Conservation (phyloP, 2,113 vertebrate genomes). For the Glaucidium brasilianum region DNA sequence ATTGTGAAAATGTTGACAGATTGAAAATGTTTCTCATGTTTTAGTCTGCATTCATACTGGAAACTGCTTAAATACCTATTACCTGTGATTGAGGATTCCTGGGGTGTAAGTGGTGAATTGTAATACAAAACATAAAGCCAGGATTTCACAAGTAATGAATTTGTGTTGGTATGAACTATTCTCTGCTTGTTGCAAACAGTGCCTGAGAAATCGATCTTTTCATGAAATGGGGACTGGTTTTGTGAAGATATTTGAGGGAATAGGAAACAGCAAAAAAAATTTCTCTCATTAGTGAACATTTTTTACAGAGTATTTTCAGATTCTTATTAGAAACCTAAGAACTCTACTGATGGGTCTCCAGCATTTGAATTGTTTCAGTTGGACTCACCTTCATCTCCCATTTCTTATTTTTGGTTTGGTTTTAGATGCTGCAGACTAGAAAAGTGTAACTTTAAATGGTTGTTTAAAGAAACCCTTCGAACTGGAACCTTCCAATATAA, state of each 20-base stretch:
- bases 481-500: neutral
- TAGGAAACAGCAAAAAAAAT: neutral
- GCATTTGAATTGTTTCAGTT: neutral
- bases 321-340: neutral
- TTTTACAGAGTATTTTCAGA: neutral
- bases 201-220: neutral
- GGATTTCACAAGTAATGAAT: neutral
- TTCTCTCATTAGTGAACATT: neutral
- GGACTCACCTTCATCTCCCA: neutral
- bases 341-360: neutral
- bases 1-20: neutral
- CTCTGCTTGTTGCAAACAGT: neutral
- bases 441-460: neutral
- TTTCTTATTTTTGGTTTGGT: neutral
- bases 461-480: neutral
- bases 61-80: conserved; percentile 5
- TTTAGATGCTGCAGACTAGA: neutral
- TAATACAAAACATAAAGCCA: neutral
- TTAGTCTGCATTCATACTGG: neutral
- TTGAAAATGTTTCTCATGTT: neutral
- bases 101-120: neutral
- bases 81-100: neutral
- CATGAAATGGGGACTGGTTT: neutral
- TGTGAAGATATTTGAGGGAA: neutral
- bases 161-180: neutral